A percentile compares a stretch with the other conserved stretches of the same genome.
phyloP scores from a whole-genome alignment of 37 sponge, comb jelly and placozoan genomes.

The Bolinopsis microptera region DNA sequence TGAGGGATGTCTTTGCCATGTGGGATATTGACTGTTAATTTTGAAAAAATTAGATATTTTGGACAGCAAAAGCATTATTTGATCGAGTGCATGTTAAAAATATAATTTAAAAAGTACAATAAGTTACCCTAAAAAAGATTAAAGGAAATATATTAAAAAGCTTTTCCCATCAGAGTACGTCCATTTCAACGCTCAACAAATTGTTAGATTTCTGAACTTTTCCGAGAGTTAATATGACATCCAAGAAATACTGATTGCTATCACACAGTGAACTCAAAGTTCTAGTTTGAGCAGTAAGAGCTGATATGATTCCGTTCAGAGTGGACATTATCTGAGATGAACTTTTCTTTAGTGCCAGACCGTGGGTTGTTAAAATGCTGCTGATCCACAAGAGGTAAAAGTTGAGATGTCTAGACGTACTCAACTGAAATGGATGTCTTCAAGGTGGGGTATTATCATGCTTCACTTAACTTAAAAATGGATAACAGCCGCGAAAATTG shows the following conservation, averaged over 20 bases:
- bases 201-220: neutral
- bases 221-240: slow-evolving; percentile 8
- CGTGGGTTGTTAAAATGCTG: neutral
- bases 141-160: neutral
- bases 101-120: no score
- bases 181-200: neutral
- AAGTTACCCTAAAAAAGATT: neutral
- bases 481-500: no score
- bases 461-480: no score
- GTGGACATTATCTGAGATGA: slow-evolving; percentile 28
- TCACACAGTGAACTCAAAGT: slow-evolving; percentile 1
- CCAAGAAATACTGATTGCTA: neutral
- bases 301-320: slow-evolving; percentile 45
- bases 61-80: no score
- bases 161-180: neutral
- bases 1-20: no score
- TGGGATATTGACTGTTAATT: no score
- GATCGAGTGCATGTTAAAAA: no score
- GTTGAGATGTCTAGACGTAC: neutral
- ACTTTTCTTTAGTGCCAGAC: neutral
- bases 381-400: slow-evolving; percentile 27
- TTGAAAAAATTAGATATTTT: no score
- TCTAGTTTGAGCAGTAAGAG: neutral
- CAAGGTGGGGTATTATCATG: no score
- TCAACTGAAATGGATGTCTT: neutral